These are phyloP conservation scores for Artibeus lituratus DNA, from an alignment of 2,797 vertebrate species.

Conservation along the genomic window DNA sequence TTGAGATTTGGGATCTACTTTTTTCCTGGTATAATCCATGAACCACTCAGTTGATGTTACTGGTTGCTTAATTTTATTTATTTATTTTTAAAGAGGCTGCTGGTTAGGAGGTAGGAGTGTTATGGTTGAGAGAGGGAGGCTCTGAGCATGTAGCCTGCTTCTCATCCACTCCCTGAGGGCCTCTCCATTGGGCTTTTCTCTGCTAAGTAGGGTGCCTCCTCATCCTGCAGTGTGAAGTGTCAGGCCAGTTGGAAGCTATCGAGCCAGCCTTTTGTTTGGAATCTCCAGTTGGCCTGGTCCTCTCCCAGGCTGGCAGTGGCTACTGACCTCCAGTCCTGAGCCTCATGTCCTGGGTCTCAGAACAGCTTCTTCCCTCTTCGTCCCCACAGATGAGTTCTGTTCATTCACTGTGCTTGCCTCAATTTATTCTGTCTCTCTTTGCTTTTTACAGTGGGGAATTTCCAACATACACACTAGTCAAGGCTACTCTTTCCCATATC, in stretches of 20 bases:
- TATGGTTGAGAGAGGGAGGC: no score
- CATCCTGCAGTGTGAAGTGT: not conserved
- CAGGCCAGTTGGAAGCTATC: not conserved
- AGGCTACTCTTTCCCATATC: not conserved
- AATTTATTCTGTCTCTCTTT: not conserved
- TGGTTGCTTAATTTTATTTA: not conserved
- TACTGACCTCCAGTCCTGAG: not conserved
- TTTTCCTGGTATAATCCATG: not conserved
- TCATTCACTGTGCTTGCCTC: not conserved
- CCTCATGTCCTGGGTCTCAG: not conserved
- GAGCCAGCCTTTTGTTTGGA: not conserved
- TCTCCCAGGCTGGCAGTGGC: not conserved
- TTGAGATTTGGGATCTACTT: not conserved
- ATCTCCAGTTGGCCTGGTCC: not conserved
- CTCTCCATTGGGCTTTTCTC: not conserved
- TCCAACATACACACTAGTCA: not conserved
- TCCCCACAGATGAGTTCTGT: not conserved
- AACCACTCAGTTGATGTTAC: not conserved
- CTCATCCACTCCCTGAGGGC: accelerated
- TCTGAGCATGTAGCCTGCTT: not conserved
- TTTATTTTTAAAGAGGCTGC: not conserved
- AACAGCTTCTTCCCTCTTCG: not conserved
- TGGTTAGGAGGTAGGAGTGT: not conserved
- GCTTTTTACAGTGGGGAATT: not conserved
- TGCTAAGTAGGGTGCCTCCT: no score